phyloP scores from a whole-genome alignment of 2,113 vertebrate species.

The Hemibagrus wyckioides region DNA sequence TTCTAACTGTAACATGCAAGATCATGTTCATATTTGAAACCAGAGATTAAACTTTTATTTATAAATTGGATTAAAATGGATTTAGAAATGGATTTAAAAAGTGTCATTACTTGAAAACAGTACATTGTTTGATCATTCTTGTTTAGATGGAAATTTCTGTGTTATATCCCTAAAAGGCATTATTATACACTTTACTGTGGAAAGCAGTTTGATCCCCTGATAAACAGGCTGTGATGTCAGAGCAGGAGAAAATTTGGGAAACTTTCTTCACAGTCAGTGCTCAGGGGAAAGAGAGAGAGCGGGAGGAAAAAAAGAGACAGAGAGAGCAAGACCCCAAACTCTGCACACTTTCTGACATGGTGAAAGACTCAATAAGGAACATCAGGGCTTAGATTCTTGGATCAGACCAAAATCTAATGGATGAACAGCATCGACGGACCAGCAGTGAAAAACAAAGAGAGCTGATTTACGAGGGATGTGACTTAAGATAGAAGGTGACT shows the following conservation, averaged over 20 bases:
- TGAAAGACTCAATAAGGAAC: background rate
- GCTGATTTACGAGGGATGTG: background rate
- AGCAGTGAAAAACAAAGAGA: background rate
- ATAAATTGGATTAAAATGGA: constrained; percentile 18
- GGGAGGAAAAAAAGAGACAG: background rate
- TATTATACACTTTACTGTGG: constrained; percentile 13
- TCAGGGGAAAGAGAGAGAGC: constrained; percentile 28
- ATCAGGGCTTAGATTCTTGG: background rate
- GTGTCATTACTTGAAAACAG: background rate
- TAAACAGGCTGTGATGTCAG: constrained; percentile 34
- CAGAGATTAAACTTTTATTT: background rate
- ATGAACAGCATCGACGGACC: background rate
- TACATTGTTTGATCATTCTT: background rate
- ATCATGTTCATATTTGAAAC: background rate
- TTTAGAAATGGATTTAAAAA: background rate
- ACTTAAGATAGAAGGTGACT: background rate
- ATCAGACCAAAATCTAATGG: background rate
- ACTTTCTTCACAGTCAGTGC: constrained; percentile 36
- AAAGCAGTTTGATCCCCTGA: constrained; percentile 10
- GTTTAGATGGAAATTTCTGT: background rate
- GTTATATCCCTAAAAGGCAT: constrained; percentile 26
- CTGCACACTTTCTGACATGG: background rate
- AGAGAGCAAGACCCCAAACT: background rate
- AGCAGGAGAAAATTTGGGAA: constrained; percentile 45
- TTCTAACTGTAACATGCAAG: background rate